Conservation (phyloP, 2,888 invertebrate species). For the Cerastis leucographa region DNA sequence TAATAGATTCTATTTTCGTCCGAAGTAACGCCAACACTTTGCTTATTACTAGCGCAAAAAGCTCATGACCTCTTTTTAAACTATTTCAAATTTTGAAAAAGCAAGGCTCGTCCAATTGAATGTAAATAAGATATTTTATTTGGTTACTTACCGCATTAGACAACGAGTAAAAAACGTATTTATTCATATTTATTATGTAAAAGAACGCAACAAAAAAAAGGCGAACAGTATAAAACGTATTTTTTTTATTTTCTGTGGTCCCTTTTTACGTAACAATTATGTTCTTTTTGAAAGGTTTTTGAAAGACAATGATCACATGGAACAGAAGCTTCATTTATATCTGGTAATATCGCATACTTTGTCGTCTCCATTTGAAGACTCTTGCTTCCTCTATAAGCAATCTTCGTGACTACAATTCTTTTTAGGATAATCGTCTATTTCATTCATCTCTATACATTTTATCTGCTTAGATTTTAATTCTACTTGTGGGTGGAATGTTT, state of each 20-base stretch:
- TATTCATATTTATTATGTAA: too few species aligned
- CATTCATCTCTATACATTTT: not conserved
- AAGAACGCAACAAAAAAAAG: too few species aligned
- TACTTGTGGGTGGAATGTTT: not conserved
- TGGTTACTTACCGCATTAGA: not conserved
- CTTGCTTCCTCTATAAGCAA: too few species aligned
- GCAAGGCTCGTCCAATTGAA: not conserved
- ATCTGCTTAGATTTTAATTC: not conserved
- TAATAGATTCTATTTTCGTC: conserved; percentile 37
- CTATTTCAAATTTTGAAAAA: not conserved
- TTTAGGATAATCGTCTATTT: not conserved
- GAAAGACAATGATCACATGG: too few species aligned
- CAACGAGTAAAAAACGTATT: not conserved
- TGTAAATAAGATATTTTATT: conserved; percentile 13
- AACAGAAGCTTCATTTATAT: not conserved
- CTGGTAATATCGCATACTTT: not conserved
- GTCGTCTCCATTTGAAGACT: not conserved
- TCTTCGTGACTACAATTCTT: not conserved
- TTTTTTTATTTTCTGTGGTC: not conserved
- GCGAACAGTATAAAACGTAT: not conserved
- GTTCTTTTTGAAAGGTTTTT: not conserved
- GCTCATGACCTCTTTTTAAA: conserved; percentile 32
- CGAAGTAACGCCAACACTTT: conserved; percentile 21
- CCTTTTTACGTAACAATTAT: not conserved
- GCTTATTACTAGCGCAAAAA: conserved; percentile 15